These are phyloP conservation scores for Aspidiotus rigidus DNA, from an alignment of 2,888 invertebrate species.

Conservation along the genomic window DNA sequence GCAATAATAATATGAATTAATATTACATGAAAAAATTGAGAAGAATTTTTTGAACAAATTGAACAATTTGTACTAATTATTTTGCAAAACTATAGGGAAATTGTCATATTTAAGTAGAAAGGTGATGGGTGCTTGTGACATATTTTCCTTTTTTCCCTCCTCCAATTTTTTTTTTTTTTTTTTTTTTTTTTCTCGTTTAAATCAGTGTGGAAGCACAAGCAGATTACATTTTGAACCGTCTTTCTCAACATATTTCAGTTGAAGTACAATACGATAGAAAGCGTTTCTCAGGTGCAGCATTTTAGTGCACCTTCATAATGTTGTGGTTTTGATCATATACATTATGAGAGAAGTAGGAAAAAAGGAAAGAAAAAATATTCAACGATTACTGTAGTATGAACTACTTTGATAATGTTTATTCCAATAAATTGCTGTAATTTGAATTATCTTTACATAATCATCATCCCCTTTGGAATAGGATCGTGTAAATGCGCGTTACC, in stretches of 20 bases:
- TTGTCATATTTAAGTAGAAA: constrained; percentile 16
- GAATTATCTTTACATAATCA: no score
- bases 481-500: constrained; percentile 30
- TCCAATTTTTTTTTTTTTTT: no score
- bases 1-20: no score
- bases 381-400: background rate
- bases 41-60: constrained; percentile 14
- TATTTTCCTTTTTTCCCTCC: background rate
- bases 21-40: constrained; percentile 5
- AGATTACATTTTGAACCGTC: no score
- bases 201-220: no score
- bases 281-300: no score
- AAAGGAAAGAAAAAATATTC: constrained; percentile 7
- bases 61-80: no score
- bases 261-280: no score
- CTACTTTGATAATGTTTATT: no score
- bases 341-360: background rate
- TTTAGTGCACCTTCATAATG: no score
- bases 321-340: background rate
- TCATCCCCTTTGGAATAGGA: constrained; percentile 8
- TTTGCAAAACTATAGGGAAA: background rate
- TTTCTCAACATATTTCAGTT: no score
- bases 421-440: background rate
- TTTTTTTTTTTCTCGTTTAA: no score
- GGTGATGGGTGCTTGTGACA: constrained; percentile 32